Evolutionary conservation across 2,113 vertebrate genomes (phyloP).

Genomic region (Argyrosomus japonicus): DNA sequence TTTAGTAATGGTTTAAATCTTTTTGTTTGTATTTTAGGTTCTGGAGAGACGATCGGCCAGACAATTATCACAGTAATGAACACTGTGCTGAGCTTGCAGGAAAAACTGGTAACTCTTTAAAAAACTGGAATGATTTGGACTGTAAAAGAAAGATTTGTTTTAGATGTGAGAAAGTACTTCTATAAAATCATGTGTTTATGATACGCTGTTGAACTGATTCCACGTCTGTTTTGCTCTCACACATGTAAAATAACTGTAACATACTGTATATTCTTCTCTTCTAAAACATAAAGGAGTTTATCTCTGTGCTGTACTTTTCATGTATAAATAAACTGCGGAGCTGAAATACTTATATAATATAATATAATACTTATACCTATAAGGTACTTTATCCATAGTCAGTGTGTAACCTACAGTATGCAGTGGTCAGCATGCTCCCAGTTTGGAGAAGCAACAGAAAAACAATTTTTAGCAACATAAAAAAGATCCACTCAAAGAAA

Average conservation of each 20-base stretch:
- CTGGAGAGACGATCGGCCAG: accelerated
- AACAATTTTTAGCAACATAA: too few relatives aligned
- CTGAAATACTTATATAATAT: not conserved
- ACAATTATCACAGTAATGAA: accelerated
- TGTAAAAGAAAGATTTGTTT: accelerated
- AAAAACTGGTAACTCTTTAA: accelerated
- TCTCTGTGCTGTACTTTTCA: not conserved
- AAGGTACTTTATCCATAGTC: too few relatives aligned
- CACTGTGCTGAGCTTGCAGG: not conserved
- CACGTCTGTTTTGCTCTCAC: not conserved
- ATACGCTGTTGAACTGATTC: not conserved
- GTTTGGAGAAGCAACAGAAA: too few relatives aligned
- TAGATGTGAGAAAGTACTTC: too few relatives aligned
- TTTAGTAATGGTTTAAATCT: not conserved
- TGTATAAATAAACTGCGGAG: not conserved
- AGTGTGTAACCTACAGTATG: too few relatives aligned
- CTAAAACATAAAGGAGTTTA: too few relatives aligned
- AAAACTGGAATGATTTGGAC: not conserved
- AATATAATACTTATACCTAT: too few relatives aligned
- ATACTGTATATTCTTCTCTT: not conserved
- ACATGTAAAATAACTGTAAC: not conserved
- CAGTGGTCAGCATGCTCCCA: too few relatives aligned
- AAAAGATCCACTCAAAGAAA: too few relatives aligned
- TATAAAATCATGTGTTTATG: not conserved
- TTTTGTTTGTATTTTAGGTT: constrained; percentile 1